A percentile compares a stretch with the other conserved stretches of the same genome.
Conservation (phyloP, 1,140 invertebrate genomes). For the Drosophila pseudoobscura region DNA sequence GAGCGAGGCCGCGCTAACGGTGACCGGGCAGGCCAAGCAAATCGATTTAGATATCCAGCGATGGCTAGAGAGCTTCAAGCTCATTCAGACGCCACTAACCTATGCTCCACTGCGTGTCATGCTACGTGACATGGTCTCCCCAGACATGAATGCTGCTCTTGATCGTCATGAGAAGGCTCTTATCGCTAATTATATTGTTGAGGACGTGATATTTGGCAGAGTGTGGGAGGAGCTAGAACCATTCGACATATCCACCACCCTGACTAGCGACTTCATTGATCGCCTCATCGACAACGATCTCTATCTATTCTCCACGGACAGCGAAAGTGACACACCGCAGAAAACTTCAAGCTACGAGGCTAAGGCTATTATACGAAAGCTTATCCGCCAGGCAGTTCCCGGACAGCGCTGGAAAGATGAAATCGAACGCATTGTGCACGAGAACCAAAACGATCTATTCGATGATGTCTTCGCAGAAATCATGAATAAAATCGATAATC, state of each 20-base stretch:
- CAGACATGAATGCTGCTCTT: conserved; percentile 34
- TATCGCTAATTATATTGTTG: conserved; percentile 61
- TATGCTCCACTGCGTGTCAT: conserved; percentile 72
- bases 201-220: conserved; percentile 56
- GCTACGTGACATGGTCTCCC: conserved; percentile 49
- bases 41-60: conserved; percentile 84
- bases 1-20: conserved; percentile 85
- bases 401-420: conserved; percentile 70
- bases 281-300: conserved; percentile 74
- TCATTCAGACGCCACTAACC: conserved; percentile 76
- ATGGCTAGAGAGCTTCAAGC: conserved; percentile 83
- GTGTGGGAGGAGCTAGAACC: conserved; percentile 52
- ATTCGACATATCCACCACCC: conserved; percentile 43
- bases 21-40: conserved; percentile 85
- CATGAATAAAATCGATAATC: background rate
- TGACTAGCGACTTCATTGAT: conserved; percentile 62
- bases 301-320: conserved; percentile 61
- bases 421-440: conserved; percentile 49
- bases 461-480: conserved; percentile 54
- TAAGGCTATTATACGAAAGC: conserved; percentile 60
- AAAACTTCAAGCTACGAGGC: conserved; percentile 32
- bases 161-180: conserved; percentile 36
- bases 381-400: conserved; percentile 63
- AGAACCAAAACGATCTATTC: conserved; percentile 47
- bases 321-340: conserved; percentile 40